phyloP scores from a whole-genome alignment of 2,888 invertebrate species.

The Cheilosia grossa region DNA sequence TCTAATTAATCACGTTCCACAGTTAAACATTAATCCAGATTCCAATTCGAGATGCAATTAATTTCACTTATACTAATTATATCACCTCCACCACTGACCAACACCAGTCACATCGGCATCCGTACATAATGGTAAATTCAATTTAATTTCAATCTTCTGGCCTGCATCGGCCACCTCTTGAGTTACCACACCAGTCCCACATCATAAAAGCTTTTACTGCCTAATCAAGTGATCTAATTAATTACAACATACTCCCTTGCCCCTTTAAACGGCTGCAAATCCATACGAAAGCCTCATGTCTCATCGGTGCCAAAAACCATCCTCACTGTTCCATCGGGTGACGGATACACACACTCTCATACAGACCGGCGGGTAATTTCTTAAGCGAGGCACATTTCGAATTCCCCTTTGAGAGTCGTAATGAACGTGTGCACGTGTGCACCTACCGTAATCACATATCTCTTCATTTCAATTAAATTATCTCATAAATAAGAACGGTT shows the following conservation, averaged over 20 bases:
- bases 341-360: background rate
- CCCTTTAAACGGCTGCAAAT: conserved; percentile 39
- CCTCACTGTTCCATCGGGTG: conserved; percentile 8
- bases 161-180: background rate
- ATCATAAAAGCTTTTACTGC: conserved; percentile 36
- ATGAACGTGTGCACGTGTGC: conserved; percentile 27
- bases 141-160: conserved; percentile 17
- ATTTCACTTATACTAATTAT: background rate
- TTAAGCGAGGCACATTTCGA: conserved; percentile 29
- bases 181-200: conserved; percentile 13
- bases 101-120: background rate
- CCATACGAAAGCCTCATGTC: background rate
- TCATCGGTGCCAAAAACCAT: conserved; percentile 16
- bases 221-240: conserved; percentile 62
- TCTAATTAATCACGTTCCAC: background rate
- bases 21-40: background rate
- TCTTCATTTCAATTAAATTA: conserved; percentile 59
- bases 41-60: background rate
- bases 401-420: conserved; percentile 43
- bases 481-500: conserved; percentile 35
- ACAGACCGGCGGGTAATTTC: background rate
- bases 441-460: conserved; percentile 45
- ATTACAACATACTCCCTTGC: conserved; percentile 49
- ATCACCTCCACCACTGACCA: background rate
- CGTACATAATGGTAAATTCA: background rate